Percentiles rank a stretch among this genome's conserved stretches.
Conservation (phyloP, 2,888 invertebrate species). For the Ecliptopera silaceata region DNA sequence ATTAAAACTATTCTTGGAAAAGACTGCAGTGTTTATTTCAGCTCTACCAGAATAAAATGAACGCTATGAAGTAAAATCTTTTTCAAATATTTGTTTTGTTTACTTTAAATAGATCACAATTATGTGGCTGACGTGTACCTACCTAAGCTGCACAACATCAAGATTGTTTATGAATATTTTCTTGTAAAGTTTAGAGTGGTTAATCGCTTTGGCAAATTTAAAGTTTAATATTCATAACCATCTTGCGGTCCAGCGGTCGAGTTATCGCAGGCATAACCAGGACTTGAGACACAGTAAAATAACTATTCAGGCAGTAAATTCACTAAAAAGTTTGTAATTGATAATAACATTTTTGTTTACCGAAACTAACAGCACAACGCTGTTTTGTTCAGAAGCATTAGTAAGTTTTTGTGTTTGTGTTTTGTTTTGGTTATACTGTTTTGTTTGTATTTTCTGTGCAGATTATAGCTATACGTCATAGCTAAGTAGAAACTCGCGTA, state of each 20-base stretch:
- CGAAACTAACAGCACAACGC: too few relatives aligned
- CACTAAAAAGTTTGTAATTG: neutral
- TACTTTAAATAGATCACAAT: too few relatives aligned
- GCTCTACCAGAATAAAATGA: neutral
- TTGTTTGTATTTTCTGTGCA: slow-evolving; percentile 8
- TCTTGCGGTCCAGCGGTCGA: slow-evolving; percentile 31
- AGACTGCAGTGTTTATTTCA: neutral
- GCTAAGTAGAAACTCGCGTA: slow-evolving; percentile 73
- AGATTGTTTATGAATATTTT: neutral
- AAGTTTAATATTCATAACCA: slow-evolving; percentile 54
- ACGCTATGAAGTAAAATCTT: too few relatives aligned
- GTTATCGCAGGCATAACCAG: slow-evolving; percentile 37
- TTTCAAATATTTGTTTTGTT: too few relatives aligned
- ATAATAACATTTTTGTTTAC: neutral
- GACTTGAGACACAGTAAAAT: slow-evolving; percentile 37
- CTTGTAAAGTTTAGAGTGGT: slow-evolving; percentile 21
- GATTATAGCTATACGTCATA: slow-evolving; percentile 45
- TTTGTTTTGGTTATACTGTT: slow-evolving; percentile 5
- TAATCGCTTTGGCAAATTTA: slow-evolving; percentile 44
- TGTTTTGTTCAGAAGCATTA: neutral
- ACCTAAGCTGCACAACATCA: too few relatives aligned
- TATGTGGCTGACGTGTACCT: too few relatives aligned
- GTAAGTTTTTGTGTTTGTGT: neutral
- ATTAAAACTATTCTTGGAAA: neutral
- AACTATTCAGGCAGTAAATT: neutral